phyloP scores from a whole-genome alignment of 2,888 invertebrate genomes.

The Agriopis leucophaearia region DNA sequence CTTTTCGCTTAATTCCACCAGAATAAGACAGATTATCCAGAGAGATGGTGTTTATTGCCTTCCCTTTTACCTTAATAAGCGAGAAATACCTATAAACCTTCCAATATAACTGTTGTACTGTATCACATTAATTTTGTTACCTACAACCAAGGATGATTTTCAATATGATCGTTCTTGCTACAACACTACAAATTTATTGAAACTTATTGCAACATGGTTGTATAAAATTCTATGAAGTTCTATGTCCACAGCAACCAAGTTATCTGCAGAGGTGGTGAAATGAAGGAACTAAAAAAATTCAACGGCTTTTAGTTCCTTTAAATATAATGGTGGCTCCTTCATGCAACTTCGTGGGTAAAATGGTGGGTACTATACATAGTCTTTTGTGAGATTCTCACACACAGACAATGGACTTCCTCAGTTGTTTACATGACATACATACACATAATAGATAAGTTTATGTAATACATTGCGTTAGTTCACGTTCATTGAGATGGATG shows the following conservation, averaged over 20 bases:
- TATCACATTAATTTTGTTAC: no score
- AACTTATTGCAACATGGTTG: constrained; percentile 1
- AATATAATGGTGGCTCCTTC: not conserved
- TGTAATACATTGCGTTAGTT: constrained; percentile 3
- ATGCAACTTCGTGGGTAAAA: not conserved
- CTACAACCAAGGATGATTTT: no score
- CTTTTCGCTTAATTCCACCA: no score
- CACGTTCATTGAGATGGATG: constrained; percentile 6
- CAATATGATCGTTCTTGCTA: no score
- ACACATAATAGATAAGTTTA: constrained; percentile 9
- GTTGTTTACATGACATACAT: constrained; percentile 8
- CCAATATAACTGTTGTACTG: no score
- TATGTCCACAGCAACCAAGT: not conserved
- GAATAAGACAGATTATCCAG: no score
- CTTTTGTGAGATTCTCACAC: constrained; percentile 1
- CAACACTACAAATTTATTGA: not conserved
- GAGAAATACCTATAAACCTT: no score
- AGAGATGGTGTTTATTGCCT: no score
- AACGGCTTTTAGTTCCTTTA: not conserved
- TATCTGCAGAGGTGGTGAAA: not conserved
- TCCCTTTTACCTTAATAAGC: no score
- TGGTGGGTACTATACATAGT: not conserved
- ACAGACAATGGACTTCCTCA: constrained; percentile 6
- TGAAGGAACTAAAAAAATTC: not conserved
- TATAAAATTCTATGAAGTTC: not conserved